Evolutionary conservation across 2,797 vertebrate genomes (phyloP).

Genomic region (Acanthurus leucopareius): DNA sequence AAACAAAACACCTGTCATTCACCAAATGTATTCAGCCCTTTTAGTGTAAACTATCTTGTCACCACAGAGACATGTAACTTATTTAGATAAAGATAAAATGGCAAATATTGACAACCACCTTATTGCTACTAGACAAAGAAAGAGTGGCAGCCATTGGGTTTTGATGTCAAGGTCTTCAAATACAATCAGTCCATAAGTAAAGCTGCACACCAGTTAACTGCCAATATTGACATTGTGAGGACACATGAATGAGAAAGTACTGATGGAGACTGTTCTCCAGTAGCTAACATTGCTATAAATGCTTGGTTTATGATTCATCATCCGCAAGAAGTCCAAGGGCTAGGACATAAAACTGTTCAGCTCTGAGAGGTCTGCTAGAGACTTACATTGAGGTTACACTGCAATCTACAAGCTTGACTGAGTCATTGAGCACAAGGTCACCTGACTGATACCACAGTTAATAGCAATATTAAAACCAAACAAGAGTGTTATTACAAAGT

Average conservation of each 20-base stretch:
- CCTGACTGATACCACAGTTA: constrained; percentile 57
- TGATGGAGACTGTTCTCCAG: constrained; percentile 75
- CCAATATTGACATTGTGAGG: constrained; percentile 78
- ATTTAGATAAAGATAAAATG: constrained; percentile 22
- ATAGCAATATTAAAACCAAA: constrained; percentile 70
- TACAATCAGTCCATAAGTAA: constrained; percentile 31
- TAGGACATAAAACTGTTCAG: constrained; percentile 82
- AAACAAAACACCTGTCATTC: constrained; percentile 43
- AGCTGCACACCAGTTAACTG: constrained; percentile 49
- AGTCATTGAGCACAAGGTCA: constrained; percentile 73
- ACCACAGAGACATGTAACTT: constrained; percentile 20
- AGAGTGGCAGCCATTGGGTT: constrained; percentile 3
- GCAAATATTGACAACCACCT: constrained; percentile 35
- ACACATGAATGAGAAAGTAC: constrained; percentile 64
- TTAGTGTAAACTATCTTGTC: constrained; percentile 22
- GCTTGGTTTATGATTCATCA: constrained; percentile 82
- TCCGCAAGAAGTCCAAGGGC: constrained; percentile 78
- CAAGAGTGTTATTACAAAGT: constrained; percentile 44
- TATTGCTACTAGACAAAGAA: constrained; percentile 30
- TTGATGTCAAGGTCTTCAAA: constrained; percentile 37
- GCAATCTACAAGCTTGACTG: constrained; percentile 73
- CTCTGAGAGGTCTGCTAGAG: constrained; percentile 62
- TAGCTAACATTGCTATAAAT: constrained; percentile 80
- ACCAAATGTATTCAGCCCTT: constrained; percentile 24
- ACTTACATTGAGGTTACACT: constrained; percentile 64